Evolutionary conservation across 2,888 invertebrate genomes (phyloP), one percentile per base, ranked within the genome.

Genomic region (Ornithoptera priamus): DNA sequence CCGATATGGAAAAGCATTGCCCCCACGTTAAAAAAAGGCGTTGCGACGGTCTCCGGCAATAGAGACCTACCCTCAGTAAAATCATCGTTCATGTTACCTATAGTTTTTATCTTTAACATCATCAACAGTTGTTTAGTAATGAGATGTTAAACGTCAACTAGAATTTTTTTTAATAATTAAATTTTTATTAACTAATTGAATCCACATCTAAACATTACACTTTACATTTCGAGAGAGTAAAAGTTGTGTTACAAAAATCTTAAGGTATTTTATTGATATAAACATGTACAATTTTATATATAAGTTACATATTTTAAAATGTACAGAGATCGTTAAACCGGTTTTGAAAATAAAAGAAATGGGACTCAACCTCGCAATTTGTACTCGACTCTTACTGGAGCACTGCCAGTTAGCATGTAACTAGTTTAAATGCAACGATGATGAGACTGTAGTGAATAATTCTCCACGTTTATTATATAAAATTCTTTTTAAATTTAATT

Each of bases 351-450:
- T 65, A 66, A 66, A 53, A 36, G 39, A 36, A 67, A 67, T 56
- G 39, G 39, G 36, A 39, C 30, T 60, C 18, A 69, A 36, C 59
- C 20, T 59, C 39, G 61, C 56, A 73, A 72, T 72, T 73, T 69
- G 65, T 67, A 69, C 69, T 74, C 71, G 73, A 71, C 72, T 71
- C 70, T 62, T 65, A 30, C 73, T 82, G 81, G 81, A 80, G 70
- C 67, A 71, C 67, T 77, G 84, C 83, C 84, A 85, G 80, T 77
- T 76, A 76, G 73, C 20, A 72, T 75, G 72, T 77, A 81, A 80
- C 78, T 81, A 81, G 78, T 82, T 84, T 81, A 83, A 83, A 83
- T 81, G 79, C 78, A 80, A 75, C 74, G 73, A 73, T 78, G 79
- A 81, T 79, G 81, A 79, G 77, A 77, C 62, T 36, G 66, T 59